A percentile compares a stretch with the other conserved stretches of the same genome.
phyloP scores from a whole-genome alignment of 2,113 vertebrate genomes.

The Neopipo cinnamomea region DNA sequence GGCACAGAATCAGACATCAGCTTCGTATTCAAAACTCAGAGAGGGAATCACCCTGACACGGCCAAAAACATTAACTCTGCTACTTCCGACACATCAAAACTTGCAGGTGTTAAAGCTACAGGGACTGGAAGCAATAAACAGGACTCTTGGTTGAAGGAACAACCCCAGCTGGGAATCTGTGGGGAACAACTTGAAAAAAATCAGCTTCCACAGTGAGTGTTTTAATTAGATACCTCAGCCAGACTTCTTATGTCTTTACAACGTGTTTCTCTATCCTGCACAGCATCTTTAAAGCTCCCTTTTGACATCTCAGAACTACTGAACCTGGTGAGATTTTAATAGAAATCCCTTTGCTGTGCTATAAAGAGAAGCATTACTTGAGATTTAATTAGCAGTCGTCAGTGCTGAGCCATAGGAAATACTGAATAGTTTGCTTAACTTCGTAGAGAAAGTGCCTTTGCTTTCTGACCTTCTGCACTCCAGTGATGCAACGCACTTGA shows the following conservation, averaged over 20 bases:
- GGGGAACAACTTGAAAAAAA: slow-evolving; percentile 3
- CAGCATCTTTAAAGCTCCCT: slow-evolving; percentile 3
- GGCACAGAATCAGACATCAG: neutral
- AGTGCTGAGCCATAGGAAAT: neutral
- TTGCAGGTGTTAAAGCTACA: neutral
- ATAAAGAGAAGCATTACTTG: slow-evolving; percentile 24
- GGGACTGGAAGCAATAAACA: neutral
- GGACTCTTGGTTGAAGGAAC: neutral
- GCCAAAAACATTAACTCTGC: neutral
- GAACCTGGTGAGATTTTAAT: slow-evolving; percentile 62
- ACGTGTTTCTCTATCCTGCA: neutral
- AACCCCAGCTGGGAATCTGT: neutral
- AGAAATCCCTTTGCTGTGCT: neutral
- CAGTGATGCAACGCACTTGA: neutral
- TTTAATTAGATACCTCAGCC: slow-evolving; percentile 60
- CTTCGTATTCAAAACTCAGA: neutral
- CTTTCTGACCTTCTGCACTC: neutral
- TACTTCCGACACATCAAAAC: neutral
- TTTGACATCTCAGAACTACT: neutral
- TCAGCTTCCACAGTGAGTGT: neutral
- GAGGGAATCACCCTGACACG: neutral
- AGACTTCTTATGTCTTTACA: neutral
- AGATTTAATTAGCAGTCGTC: slow-evolving; percentile 24
- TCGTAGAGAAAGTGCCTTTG: neutral
- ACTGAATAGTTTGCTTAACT: neutral